Percentiles rank a stretch among this genome's conserved stretches.
phyloP scores from a whole-genome alignment of 2,797 vertebrate genomes.

The Trachops cirrhosus region DNA sequence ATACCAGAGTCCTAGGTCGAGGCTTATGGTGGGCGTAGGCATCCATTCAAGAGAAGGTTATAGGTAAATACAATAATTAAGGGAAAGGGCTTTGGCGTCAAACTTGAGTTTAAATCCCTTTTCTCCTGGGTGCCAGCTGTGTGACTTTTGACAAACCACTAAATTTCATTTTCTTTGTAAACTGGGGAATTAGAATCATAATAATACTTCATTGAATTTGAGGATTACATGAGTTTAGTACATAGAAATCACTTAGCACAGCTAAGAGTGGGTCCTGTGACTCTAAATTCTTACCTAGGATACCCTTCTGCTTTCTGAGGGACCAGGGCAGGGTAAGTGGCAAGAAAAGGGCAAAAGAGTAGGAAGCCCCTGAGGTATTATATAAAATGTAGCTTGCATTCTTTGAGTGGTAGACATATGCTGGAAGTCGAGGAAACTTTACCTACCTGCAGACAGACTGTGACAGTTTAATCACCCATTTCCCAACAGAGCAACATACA shows the following conservation, averaged over 20 bases:
- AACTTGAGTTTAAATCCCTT: background rate
- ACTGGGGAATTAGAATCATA: conserved; percentile 31
- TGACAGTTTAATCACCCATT: conserved; percentile 32
- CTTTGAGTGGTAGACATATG: background rate
- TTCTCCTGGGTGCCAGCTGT: background rate
- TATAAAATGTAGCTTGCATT: background rate
- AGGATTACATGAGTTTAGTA: conserved; percentile 16
- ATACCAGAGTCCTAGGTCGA: background rate
- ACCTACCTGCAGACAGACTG: background rate
- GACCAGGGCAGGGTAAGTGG: background rate
- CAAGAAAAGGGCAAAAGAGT: background rate
- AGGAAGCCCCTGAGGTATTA: background rate
- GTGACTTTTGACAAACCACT: conserved; percentile 9
- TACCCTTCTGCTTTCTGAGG: background rate
- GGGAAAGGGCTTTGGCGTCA: background rate
- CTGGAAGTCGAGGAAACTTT: background rate
- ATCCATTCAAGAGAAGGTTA: background rate
- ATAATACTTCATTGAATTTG: background rate
- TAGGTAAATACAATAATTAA: background rate
- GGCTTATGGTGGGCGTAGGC: background rate
- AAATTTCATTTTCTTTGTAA: conserved; percentile 24
- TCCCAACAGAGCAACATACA: background rate
- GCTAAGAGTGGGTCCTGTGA: background rate
- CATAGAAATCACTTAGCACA: background rate
- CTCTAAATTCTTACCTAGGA: background rate